Evolutionary conservation across 2,888 invertebrate genomes (phyloP).

Genomic region (Ophion costatus): DNA sequence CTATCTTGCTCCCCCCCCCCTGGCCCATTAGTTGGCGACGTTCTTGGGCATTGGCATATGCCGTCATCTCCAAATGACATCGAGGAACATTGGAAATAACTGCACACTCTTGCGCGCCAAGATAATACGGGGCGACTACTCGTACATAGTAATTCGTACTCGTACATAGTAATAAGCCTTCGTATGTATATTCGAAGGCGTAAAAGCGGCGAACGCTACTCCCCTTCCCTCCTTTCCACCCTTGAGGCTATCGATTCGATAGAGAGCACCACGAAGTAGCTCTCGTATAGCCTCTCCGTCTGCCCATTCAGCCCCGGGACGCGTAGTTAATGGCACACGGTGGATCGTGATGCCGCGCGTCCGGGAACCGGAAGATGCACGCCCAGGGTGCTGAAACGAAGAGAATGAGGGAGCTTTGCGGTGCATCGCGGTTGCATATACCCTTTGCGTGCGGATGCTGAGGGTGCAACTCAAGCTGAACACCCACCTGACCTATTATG

Average conservation of each 20-base stretch:
- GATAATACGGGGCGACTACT: not conserved
- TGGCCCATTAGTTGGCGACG: too few relatives aligned
- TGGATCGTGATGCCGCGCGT: constrained; percentile 54
- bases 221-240: not conserved
- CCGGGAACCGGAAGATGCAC: constrained; percentile 62
- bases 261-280: constrained; percentile 51
- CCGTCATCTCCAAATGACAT: constrained; percentile 17
- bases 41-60: not conserved
- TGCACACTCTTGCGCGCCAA: not conserved
- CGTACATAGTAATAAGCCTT: too few relatives aligned
- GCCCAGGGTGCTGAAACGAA: constrained; percentile 30
- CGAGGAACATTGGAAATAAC: not conserved
- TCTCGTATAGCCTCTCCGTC: constrained; percentile 33
- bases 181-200: constrained; percentile 35
- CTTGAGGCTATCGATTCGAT: constrained; percentile 58
- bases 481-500: not conserved
- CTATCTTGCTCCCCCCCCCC: too few relatives aligned
- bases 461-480: constrained; percentile 45
- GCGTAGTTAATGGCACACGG: constrained; percentile 48
- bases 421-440: constrained; percentile 35
- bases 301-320: constrained; percentile 39
- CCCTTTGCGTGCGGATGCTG: constrained; percentile 37
- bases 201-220: constrained; percentile 28
- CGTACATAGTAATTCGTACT: too few relatives aligned
- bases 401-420: not conserved